Base-by-base conservation (phyloP, 2,113 vertebrate genomes). In the Pygoscelis adeliae region DNA sequence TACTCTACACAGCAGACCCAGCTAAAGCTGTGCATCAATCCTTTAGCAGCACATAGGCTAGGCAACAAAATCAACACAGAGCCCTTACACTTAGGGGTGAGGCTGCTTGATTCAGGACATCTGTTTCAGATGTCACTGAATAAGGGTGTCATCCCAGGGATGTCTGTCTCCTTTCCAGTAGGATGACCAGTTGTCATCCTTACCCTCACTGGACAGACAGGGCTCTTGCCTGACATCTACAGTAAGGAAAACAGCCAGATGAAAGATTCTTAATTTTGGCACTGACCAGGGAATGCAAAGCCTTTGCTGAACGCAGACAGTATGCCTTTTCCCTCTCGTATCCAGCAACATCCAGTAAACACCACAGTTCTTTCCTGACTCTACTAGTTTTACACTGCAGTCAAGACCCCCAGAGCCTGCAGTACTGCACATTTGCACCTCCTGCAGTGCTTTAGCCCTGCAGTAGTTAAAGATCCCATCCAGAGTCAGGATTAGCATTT, bases 51-150 rank as follows among this genome's bases (percentile, higher is more conserved):
- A 76, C 59, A 5, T 4, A 67, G n/a, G 42, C n/a, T 50, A 27
- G 59, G n/a, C 61, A 79, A 65, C 29, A 94, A 71, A 63, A 49
- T 1, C 15, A 2, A 11, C 11, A 27, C n/a, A 52, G 16, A 80
- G 44, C 63, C 83, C n/a, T 73, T 21, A 26, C 9, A 17, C 32
- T 25, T 23, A 2, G 0, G 6, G n/a, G 42, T 2, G 1, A 69
- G 62, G 83, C 21, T 79, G 27, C 25, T 63, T 10, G 22, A 42
- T 36, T 27, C 23, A 44, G 74, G 42, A 16, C 11, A n/a, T 9
- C 10, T 18, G 10, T 27, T 34, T 47, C 40, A 38, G 36, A 14
- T 36, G 40, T 25, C 76, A 72, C 65, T 46, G 76, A 56, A 40
- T 46, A 87, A 27, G 38, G 12, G 5, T 25, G 20, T 16, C 62